Conservation (phyloP, 2,113 vertebrate species). For the Haliaeetus leucogaster region DNA sequence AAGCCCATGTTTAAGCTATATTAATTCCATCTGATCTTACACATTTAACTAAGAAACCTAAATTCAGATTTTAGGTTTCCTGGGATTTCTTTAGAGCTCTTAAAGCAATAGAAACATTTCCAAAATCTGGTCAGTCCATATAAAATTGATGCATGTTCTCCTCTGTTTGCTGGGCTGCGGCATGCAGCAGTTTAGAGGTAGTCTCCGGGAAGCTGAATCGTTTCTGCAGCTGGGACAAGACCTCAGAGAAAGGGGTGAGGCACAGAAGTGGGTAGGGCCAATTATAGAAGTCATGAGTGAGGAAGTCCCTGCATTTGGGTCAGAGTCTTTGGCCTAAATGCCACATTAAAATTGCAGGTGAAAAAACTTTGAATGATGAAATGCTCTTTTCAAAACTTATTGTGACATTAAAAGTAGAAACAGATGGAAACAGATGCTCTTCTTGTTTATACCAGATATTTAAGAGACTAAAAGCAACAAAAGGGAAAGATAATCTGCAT, state of each 20-base stretch:
- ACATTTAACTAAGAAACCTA: neutral
- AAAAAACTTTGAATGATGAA: neutral
- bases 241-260: neutral
- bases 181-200: neutral
- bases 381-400: neutral
- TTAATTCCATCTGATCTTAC: neutral
- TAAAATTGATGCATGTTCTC: neutral
- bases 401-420: neutral
- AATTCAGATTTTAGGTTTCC: neutral
- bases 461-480: neutral
- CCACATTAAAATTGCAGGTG: neutral
- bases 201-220: neutral
- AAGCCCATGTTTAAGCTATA: neutral
- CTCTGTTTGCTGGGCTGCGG: neutral
- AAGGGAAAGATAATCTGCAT: neutral
- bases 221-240: neutral
- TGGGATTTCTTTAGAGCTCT: neutral
- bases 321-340: neutral
- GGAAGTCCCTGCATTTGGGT: neutral
- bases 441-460: neutral
- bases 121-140: neutral
- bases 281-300: neutral
- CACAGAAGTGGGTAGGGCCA: neutral
- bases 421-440: neutral
- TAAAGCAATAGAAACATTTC: neutral